A percentile compares a stretch with the other conserved stretches of the same genome.
phyloP scores from a whole-genome alignment of 2,888 invertebrate genomes.

The Melanotus villosus region DNA sequence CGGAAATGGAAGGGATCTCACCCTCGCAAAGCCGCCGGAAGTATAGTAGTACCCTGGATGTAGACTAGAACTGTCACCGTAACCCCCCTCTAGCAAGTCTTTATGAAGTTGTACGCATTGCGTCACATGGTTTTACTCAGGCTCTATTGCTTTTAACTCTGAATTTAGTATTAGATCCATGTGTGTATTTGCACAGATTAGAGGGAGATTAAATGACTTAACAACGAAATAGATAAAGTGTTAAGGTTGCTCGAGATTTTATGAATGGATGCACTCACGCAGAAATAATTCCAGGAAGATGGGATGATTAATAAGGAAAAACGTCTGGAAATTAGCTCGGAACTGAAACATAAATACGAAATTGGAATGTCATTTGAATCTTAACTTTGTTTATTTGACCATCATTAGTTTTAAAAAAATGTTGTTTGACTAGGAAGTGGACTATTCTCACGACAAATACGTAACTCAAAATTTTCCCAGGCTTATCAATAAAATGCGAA shows the following conservation, averaged over 20 bases:
- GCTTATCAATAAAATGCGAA: too few relatives aligned
- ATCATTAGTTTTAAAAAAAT: too few relatives aligned
- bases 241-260: not conserved
- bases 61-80: constrained; percentile 60
- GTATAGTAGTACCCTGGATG: constrained; percentile 58
- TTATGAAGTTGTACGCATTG: constrained; percentile 40
- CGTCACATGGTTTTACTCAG: constrained; percentile 37
- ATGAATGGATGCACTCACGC: constrained; percentile 28
- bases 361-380: too few relatives aligned
- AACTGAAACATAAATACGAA: too few relatives aligned
- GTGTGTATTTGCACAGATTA: constrained; percentile 30
- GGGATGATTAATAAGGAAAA: too few relatives aligned
- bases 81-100: constrained; percentile 27
- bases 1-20: constrained; percentile 65
- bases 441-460: too few relatives aligned
- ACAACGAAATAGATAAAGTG: too few relatives aligned
- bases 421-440: too few relatives aligned
- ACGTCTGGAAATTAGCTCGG: too few relatives aligned
- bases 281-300: too few relatives aligned
- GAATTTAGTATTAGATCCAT: constrained; percentile 7
- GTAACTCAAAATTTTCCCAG: too few relatives aligned
- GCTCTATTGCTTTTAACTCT: constrained; percentile 27
- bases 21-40: constrained; percentile 67
- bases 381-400: too few relatives aligned
- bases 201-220: not conserved